Base-by-base conservation (phyloP, 2,797 vertebrate species). In the Corythornis leucogaster region DNA sequence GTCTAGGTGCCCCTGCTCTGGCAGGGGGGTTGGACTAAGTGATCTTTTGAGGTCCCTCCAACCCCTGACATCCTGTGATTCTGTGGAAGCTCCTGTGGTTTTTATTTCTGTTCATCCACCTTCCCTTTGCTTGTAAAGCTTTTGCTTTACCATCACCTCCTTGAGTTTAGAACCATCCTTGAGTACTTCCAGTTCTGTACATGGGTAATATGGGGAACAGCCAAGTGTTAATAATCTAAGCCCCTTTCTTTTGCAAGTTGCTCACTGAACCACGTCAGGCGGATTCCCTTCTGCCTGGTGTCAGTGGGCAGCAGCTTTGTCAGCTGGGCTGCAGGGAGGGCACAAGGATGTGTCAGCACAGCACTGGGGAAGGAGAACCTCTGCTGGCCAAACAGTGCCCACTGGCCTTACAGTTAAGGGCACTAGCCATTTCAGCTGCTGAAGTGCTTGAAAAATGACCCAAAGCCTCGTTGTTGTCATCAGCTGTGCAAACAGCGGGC, bases 121-220 rank as follows among this genome's bases (percentile, higher is more conserved):
- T 21, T 74, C 11, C 12, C 15, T 26, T 46, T 2, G 0, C 42
- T 69, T 8, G 2, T 25, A 8, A 50, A 66, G 12, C 31, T 80
- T 80, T 74, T 61, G 31, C 20, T 80, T 75, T 80, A 12, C 11
- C 5, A 1, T 0, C 4, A 6, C 53, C 31, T 45, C 57, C 31
- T 16, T 15, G 14, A 57, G 18, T 15, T 66, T 46, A 43, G 55
- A 62, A n/a, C 33, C 11, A 9, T 13, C 48, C 22, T 40, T 0
- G 11, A 21, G 54, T n/a, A 9, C 15, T 25, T 78, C 26, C 16
- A 30, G 5, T 12, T 85, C 22, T 45, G 30, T 40, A 45, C 16
- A 6, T 0, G 3, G 6, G 28, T 6, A 3, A n/a, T 42, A 9
- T 0, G 2, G 71, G 31, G 35, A 76, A 11, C 28, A 81, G 4